A percentile compares a stretch with the other conserved stretches of the same genome.
Conservation (phyloP, 2,888 invertebrate species). For the Disparrhopalites patrizii region DNA sequence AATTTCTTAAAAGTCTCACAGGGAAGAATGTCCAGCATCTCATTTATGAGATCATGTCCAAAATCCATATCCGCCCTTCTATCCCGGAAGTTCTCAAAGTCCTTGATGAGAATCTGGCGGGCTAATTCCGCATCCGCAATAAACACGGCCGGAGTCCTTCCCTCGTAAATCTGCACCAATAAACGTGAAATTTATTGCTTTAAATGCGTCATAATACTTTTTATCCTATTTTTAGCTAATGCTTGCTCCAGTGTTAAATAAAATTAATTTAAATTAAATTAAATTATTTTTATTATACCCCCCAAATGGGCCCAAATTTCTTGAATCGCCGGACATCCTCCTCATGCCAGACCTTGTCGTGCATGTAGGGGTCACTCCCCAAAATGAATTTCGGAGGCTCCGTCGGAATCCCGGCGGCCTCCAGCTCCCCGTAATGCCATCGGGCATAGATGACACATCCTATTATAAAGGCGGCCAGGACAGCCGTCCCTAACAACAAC, state of each 20-base stretch:
- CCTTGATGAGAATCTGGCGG: constrained; percentile 27
- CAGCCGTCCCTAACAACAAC: background rate
- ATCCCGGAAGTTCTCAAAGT: constrained; percentile 29
- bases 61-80: constrained; percentile 15
- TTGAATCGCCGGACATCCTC: constrained; percentile 19
- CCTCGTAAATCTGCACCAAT: constrained; percentile 26
- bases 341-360: constrained; percentile 20
- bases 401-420: constrained; percentile 24
- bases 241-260: too few species aligned
- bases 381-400: constrained; percentile 23
- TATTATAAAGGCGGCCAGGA: background rate
- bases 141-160: constrained; percentile 23
- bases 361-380: constrained; percentile 23
- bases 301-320: constrained; percentile 25
- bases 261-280: background rate
- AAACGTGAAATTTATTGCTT: background rate
- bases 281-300: constrained; percentile 22
- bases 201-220: too few species aligned
- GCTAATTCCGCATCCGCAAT: constrained; percentile 30
- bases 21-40: constrained; percentile 29
- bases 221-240: too few species aligned
- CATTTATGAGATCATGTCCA: constrained; percentile 32
- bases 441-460: constrained; percentile 17
- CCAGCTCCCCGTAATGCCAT: constrained; percentile 26
- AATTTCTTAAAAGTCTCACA: constrained; percentile 16